Conservation (phyloP, 2,113 vertebrate genomes). For the Atherinomorus stipes region DNA sequence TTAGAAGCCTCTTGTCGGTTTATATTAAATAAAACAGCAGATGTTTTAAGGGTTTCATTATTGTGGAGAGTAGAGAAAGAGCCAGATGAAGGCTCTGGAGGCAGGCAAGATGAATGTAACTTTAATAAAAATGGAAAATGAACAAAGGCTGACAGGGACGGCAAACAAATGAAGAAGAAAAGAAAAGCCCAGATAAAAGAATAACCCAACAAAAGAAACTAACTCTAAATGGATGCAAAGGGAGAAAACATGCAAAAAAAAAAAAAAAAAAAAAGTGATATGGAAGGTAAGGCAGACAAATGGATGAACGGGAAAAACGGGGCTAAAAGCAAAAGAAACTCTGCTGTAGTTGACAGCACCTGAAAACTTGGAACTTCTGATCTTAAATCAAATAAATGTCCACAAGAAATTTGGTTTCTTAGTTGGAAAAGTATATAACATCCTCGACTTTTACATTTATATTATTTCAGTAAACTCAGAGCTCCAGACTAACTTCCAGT, state of each 20-base stretch:
- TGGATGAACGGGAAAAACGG: not conserved
- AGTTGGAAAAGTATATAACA: no score
- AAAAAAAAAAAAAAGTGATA: not conserved
- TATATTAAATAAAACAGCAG: not conserved
- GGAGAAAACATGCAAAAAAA: not conserved
- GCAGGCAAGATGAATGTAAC: not conserved
- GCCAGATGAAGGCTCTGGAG: not conserved
- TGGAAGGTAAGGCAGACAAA: not conserved
- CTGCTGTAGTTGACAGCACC: no score
- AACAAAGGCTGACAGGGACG: not conserved
- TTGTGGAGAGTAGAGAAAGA: not conserved
- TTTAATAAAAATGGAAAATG: slow-evolving; percentile 3
- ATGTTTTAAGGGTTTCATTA: not conserved
- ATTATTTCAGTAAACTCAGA: no score
- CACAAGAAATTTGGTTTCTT: no score
- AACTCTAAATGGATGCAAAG: no score
- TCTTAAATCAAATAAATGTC: no score
- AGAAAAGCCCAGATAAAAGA: not conserved
- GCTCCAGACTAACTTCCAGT: no score
- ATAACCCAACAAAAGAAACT: not conserved
- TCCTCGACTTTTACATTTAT: no score
- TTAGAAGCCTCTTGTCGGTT: not conserved
- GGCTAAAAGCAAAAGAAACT: no score
- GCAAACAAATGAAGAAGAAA: not conserved
- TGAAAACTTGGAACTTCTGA: no score